A percentile compares a stretch with the other conserved stretches of the same genome.
phyloP scores from a whole-genome alignment of 2,113 vertebrate species.

The Turnix velox region DNA sequence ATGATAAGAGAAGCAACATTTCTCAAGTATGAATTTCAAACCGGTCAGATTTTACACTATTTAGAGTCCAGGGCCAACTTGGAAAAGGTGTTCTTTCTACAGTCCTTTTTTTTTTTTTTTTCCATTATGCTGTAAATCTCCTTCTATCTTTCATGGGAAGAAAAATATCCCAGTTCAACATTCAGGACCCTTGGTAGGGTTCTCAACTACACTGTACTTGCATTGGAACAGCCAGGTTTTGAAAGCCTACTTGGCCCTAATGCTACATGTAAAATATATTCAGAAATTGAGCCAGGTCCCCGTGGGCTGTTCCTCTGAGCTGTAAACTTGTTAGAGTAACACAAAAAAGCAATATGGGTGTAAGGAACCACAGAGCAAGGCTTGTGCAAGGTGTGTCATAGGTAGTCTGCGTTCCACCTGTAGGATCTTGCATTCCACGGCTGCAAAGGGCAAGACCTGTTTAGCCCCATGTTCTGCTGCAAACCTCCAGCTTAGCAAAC shows the following conservation, averaged over 20 bases:
- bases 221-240: background rate
- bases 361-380: background rate
- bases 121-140: background rate
- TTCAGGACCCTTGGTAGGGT: background rate
- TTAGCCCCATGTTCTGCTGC: background rate
- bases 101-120: background rate
- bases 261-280: background rate
- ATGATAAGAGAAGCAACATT: background rate
- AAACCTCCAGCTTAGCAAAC: background rate
- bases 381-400: background rate
- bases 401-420: background rate
- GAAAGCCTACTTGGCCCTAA: background rate
- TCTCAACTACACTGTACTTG: background rate
- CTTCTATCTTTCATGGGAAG: background rate
- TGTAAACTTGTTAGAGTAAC: background rate
- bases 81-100: background rate
- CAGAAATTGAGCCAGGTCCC: background rate
- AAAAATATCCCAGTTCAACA: background rate
- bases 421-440: too few species aligned
- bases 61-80: background rate
- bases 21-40: background rate
- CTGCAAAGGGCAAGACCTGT: rapidly evolving
- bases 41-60: background rate
- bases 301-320: background rate
- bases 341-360: background rate